Conservation (phyloP, 1,140 invertebrate species). For the Luehdorfia chinensis region DNA sequence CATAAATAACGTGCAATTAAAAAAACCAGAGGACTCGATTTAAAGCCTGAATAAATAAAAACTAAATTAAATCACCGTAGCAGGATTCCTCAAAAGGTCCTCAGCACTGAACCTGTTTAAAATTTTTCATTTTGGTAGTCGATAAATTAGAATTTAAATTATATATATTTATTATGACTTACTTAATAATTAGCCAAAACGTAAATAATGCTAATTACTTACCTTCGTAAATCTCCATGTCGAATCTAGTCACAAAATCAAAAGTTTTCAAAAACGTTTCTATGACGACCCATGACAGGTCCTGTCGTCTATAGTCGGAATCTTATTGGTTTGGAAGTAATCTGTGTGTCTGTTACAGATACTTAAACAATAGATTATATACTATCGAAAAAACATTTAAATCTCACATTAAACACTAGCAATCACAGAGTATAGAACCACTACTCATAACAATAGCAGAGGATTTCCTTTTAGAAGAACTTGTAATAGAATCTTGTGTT, state of each 20-base stretch:
- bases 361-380: too few relatives aligned
- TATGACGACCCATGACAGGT: slow-evolving; percentile 75
- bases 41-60: too few relatives aligned
- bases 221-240: slow-evolving; percentile 71
- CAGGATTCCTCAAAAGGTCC: slow-evolving; percentile 30
- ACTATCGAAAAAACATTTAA: too few relatives aligned
- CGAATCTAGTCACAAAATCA: slow-evolving; percentile 63
- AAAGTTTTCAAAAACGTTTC: slow-evolving; percentile 73
- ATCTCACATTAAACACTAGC: too few relatives aligned
- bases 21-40: too few relatives aligned
- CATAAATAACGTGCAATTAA: too few relatives aligned
- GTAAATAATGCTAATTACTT: slow-evolving; percentile 44
- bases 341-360: background rate
- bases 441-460: too few relatives aligned
- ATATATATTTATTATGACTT: too few relatives aligned
- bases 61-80: slow-evolving; percentile 21
- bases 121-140: background rate
- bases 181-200: slow-evolving; percentile 3
- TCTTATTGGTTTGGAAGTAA: slow-evolving; percentile 43
- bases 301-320: slow-evolving; percentile 36
- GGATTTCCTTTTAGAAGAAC: too few relatives aligned
- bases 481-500: too few relatives aligned
- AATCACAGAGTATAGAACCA: too few relatives aligned
- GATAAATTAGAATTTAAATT: slow-evolving; percentile 2
- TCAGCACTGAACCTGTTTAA: slow-evolving; percentile 40